A percentile compares a stretch with the other conserved stretches of the same genome.
These are phyloP conservation scores for Menidia beryllina DNA, from an alignment of 2,113 vertebrate genomes.

Conservation along the genomic window DNA sequence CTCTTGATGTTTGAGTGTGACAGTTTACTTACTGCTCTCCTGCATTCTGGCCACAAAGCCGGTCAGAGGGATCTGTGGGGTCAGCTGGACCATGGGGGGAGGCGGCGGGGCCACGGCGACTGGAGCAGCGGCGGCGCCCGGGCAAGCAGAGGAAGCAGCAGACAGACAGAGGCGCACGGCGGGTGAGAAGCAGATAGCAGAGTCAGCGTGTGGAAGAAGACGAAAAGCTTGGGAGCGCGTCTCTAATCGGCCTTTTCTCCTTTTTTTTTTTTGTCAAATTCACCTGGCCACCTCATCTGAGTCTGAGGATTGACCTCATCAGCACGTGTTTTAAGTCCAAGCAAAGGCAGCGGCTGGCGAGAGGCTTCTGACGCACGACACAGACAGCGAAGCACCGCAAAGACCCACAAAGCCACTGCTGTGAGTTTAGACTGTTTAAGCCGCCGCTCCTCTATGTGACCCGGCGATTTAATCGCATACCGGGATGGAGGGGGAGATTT, in stretches of 20 bases:
- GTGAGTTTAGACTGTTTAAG: conserved; percentile 12
- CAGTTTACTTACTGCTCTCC: conserved; percentile 97
- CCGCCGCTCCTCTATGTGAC: conserved; percentile 13
- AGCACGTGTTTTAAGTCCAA: conserved; percentile 36
- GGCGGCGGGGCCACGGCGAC: conserved; percentile 97
- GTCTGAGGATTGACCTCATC: conserved; percentile 42
- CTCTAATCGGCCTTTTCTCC: conserved; percentile 36
- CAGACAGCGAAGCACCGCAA: conserved; percentile 21
- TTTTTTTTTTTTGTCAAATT: neutral
- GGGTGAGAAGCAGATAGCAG: conserved; percentile 19
- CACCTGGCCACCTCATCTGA: conserved; percentile 27
- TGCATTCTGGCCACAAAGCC: conserved; percentile 99
- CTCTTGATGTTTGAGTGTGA: neutral
- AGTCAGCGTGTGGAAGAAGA: conserved; percentile 8
- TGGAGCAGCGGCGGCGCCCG: conserved; percentile 86
- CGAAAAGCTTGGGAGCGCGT: conserved; percentile 54
- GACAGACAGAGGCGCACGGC: conserved; percentile 34
- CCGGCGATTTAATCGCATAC: neutral
- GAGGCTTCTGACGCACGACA: conserved; percentile 2
- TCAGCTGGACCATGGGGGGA: conserved; percentile 98
- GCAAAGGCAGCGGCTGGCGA: conserved; percentile 26
- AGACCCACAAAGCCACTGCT: conserved; percentile 13
- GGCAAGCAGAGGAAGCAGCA: conserved; percentile 35
- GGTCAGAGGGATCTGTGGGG: conserved; percentile 99
- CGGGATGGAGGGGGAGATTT: neutral